Evolutionary conservation across 2,113 vertebrate species (phyloP).

Genomic region (Sakesphorus luctuosus): DNA sequence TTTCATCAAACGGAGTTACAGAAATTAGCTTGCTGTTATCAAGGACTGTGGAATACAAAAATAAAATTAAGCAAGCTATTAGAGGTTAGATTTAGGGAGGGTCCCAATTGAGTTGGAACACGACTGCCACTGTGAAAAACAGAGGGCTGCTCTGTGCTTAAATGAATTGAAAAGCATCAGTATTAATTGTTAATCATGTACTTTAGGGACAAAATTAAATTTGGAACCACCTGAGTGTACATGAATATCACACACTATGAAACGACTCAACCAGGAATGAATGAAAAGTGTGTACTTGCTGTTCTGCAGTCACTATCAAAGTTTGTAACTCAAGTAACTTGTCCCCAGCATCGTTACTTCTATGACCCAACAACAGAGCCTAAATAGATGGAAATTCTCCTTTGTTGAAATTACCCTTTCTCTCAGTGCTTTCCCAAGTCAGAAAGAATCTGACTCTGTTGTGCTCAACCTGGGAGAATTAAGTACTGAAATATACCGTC

Average conservation of each 20-base stretch:
- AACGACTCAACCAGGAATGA: not conserved
- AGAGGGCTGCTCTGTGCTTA: slow-evolving; percentile 32
- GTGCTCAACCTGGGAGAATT: not conserved
- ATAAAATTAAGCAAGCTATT: slow-evolving; percentile 78
- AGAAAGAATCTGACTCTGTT: not conserved
- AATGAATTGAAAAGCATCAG: slow-evolving; percentile 58
- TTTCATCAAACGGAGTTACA: slow-evolving; percentile 79
- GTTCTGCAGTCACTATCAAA: not conserved
- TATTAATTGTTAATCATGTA: slow-evolving; percentile 58
- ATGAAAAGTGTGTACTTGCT: not conserved
- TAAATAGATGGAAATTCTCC: not conserved
- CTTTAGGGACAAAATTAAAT: slow-evolving; percentile 48
- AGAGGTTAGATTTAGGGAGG: slow-evolving; percentile 66
- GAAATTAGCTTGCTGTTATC: slow-evolving; percentile 84
- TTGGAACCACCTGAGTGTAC: slow-evolving; percentile 18
- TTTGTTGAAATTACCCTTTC: not conserved
- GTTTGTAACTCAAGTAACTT: not conserved
- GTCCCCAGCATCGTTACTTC: not conserved
- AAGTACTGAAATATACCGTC: not conserved
- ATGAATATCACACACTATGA: not conserved
- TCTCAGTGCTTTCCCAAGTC: not conserved
- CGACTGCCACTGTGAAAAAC: slow-evolving; percentile 51
- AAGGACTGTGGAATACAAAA: slow-evolving; percentile 74
- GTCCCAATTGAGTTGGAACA: slow-evolving; percentile 65
- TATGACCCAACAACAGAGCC: not conserved